phyloP scores from a whole-genome alignment of 2,797 vertebrate species.

The Coreius guichenoti region DNA sequence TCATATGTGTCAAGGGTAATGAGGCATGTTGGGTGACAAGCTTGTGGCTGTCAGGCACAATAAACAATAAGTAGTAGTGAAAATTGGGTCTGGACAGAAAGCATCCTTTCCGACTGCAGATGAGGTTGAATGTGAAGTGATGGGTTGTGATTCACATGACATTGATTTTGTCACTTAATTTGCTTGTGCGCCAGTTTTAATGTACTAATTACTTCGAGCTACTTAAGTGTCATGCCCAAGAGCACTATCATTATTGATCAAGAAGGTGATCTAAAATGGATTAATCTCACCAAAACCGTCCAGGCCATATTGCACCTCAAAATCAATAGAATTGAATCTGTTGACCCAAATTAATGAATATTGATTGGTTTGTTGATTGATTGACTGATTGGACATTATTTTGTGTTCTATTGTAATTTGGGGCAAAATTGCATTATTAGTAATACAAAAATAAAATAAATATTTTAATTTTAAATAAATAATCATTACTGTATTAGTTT shows the following conservation, averaged over 20 bases:
- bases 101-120: background rate
- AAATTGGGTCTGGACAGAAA: background rate
- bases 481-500: background rate
- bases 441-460: too few species aligned
- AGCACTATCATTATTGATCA: background rate
- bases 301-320: background rate
- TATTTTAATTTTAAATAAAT: background rate
- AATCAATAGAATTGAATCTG: background rate
- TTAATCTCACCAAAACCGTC: background rate
- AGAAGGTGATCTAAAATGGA: background rate
- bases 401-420: background rate
- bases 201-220: background rate
- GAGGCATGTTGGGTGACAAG: conserved; percentile 25
- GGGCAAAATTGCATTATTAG: too few species aligned
- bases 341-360: background rate
- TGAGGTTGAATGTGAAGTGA: background rate
- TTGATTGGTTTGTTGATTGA: background rate
- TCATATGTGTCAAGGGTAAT: conserved; percentile 34
- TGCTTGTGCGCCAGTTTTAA: background rate
- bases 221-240: background rate
- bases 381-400: background rate
- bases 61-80: conserved; percentile 3
- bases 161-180: conserved; percentile 7
- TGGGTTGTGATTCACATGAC: background rate
- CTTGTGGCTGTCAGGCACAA: conserved; percentile 20